Evolutionary conservation across 1,140 invertebrate species (phyloP).

Genomic region (Eufriesea mexicana): DNA sequence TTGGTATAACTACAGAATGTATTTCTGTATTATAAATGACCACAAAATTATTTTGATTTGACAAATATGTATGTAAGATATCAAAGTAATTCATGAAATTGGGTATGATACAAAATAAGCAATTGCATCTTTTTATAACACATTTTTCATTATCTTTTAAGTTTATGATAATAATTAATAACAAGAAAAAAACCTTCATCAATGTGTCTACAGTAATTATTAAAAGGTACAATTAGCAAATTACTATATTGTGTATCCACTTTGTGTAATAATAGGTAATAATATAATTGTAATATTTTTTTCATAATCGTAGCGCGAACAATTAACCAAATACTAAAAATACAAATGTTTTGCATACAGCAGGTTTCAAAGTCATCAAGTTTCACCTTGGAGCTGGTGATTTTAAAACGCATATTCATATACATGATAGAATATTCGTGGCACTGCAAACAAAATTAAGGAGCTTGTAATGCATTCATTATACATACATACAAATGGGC

Average conservation of each 20-base stretch:
- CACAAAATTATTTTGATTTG: conserved; percentile 20
- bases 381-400: conserved; percentile 56
- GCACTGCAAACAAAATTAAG: conserved; percentile 76
- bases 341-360: conserved; percentile 79
- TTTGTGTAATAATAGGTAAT: conserved; percentile 82
- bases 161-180: conserved; percentile 82
- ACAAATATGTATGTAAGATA: conserved; percentile 19
- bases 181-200: conserved; percentile 81
- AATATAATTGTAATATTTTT: conserved; percentile 82
- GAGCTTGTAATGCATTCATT: conserved; percentile 72
- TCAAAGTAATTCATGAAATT: conserved; percentile 51
- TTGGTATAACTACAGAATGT: conserved; percentile 22
- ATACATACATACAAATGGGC: conserved; percentile 64
- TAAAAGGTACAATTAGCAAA: conserved; percentile 83
- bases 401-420: conserved; percentile 69
- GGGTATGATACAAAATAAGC: conserved; percentile 74
- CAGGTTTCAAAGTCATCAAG: conserved; percentile 72
- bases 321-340: conserved; percentile 81
- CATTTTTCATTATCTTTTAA: conserved; percentile 81
- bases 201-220: conserved; percentile 82
- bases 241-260: conserved; percentile 82
- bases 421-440: conserved; percentile 74
- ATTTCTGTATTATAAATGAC: conserved; percentile 25
- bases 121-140: conserved; percentile 78
- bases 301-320: conserved; percentile 79